Base-by-base conservation (phyloP, 2,888 invertebrate genomes). In the Drosophila barbarae region DNA sequence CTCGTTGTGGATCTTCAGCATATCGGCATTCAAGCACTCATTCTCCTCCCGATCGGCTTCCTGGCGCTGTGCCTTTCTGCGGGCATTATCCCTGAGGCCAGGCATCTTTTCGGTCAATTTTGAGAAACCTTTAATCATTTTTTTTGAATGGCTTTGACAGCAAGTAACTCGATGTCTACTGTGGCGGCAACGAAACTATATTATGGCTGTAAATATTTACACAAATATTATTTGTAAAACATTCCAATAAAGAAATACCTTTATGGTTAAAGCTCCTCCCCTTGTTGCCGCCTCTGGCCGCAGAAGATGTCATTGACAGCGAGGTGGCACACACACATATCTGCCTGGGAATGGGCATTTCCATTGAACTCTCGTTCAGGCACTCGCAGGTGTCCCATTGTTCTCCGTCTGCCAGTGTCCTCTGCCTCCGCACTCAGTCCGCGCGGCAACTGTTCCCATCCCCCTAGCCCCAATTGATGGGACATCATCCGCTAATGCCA, bases 21-120 rank as follows among this genome's bases (percentile, higher is more conserved):
- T 52, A n/a, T 67, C 70, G 8, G 73, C 59, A 4, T 87, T 86
- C 8, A 86, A 76, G 8, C 84, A 77, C n/a, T 86, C 53, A 10
- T 50, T 36, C 28, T 55, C 55, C 4, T 55, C 8, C n/a, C 36
- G 18, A 9, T 50, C 34, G 5, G 30, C 30, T 5, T 8, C 18
- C 34, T 42, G n/a, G 5, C 46, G 15, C 15, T 46, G 12, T 1
- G 18, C 18, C 18, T 18, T 18, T 18, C 18, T 18, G 18, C 18
- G 18, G 18, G 28, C 10, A 8, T 13, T 26, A 2, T 28, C 36
- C 35, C 12, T 35, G 10, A 18, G 18, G 26, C 36, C 50, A 12
- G 18, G 28, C 55, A 50, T 55, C 0, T 36, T 36, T 3, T 30
- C 8, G 8, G 10, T 1, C 1, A 5, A 13, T 9, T 18, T 13